Conservation (phyloP, 2,888 invertebrate genomes). For the Prosopocoilus inquinatus region DNA sequence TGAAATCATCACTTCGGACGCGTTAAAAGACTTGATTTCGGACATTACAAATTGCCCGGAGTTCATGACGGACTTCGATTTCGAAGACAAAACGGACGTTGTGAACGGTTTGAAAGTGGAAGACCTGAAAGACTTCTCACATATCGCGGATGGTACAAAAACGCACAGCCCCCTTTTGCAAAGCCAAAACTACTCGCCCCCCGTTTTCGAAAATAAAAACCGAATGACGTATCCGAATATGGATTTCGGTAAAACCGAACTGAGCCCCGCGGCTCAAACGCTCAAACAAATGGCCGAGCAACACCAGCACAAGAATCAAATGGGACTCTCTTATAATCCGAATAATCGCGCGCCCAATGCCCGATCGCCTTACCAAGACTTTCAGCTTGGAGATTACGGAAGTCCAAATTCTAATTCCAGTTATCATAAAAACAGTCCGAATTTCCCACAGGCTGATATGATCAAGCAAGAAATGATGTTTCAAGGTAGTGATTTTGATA, state of each 20-base stretch:
- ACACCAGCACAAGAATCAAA: conserved; percentile 80
- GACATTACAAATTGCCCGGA: conserved; percentile 83
- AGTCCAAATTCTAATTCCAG: conserved; percentile 50
- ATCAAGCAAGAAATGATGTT: conserved; percentile 58
- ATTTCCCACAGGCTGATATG: conserved; percentile 52
- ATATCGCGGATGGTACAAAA: conserved; percentile 27
- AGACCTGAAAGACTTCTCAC: conserved; percentile 40
- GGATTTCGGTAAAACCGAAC: conserved; percentile 57
- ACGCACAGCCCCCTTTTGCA: conserved; percentile 42
- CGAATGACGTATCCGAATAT: conserved; percentile 31
- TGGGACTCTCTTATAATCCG: conserved; percentile 60
- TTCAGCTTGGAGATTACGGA: conserved; percentile 58
- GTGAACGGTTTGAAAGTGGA: conserved; percentile 40
- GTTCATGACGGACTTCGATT: conserved; percentile 76
- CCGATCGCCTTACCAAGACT: conserved; percentile 61
- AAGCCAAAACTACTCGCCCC: conserved; percentile 44
- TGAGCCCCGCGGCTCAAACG: conserved; percentile 92
- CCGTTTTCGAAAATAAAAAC: conserved; percentile 42
- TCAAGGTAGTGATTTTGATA: conserved; percentile 47
- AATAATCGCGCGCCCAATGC: conserved; percentile 47
- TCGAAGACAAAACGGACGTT: conserved; percentile 60
- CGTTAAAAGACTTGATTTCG: conserved; percentile 83
- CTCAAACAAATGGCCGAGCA: conserved; percentile 97
- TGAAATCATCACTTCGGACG: conserved; percentile 71
- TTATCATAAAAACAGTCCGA: conserved; percentile 50